Base-by-base conservation (phyloP, 2,888 invertebrate species). In the Timandra comae region DNA sequence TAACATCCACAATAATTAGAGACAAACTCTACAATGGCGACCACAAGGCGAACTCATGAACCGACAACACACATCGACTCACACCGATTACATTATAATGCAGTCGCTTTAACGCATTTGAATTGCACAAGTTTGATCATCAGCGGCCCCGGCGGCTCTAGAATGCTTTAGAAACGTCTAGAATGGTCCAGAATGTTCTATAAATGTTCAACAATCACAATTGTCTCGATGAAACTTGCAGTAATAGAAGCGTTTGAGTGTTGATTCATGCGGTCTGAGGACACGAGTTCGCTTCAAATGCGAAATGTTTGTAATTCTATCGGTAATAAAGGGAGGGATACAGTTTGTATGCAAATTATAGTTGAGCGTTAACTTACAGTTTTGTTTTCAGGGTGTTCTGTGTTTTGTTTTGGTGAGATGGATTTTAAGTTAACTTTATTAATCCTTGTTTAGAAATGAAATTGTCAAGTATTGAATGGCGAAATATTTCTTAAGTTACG, bases 91-190 rank as follows among this genome's bases (percentile, higher is more conserved):
- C 16, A 1, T n/a, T n/a, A n/a, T 72, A 69, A 67, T 68, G 73
- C 72, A 69, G 55, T 55, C 50, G 66, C 74, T 56, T 71, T 80
- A 76, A 72, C 68, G 56, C 53, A 52, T 70, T 65, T 75, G 73
- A 73, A 81, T 69, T 55, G 62, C 57, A 41, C 57, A 80, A 81
- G 66, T 81, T 81, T 55, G 70, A 61, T 72, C 77, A 75, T 79
- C 76, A 76, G 63, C 43, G 66, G 57, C 51, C 61, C n/a, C 76
- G 76, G 63, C 43, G 65, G 64, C 60, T 53, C 56, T 52, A 46
- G 52, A 52, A 24, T 16, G n/a, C n/a, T 21, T 11, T 2, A 9
- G 30, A 33, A 23, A 24, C 53, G 53, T 56, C 44, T 43, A 42
- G 39, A 38, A 41, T 43, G 38, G 43, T 30, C 29, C 10, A 24